A percentile compares a stretch with the other conserved stretches of the same genome.
phyloP scores from a whole-genome alignment of 23 tunicate species.

The Ciona savignyi region DNA sequence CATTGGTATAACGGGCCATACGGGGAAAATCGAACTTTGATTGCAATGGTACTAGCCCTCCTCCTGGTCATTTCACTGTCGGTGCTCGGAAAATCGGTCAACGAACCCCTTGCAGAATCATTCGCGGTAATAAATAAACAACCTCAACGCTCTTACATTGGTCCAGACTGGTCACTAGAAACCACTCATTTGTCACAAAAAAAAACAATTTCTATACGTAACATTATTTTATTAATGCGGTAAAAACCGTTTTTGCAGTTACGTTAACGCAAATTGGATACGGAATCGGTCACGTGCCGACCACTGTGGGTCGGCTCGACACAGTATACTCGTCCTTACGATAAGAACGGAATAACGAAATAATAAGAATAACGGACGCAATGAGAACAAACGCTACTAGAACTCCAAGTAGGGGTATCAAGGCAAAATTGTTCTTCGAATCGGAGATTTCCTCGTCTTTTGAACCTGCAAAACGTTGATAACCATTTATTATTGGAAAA shows the following conservation, averaged over 20 bases:
- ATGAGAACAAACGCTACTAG: neutral
- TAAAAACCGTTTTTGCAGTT: neutral
- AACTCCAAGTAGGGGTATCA: neutral
- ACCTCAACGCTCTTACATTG: too few species aligned
- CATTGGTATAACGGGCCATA: slow-evolving; percentile 4
- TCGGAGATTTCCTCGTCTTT: neutral
- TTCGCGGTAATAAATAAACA: neutral
- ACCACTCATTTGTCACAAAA: neutral
- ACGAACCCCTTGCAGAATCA: neutral
- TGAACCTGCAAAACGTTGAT: too few species aligned
- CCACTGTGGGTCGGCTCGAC: neutral
- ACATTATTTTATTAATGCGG: neutral
- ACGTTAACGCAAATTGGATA: neutral
- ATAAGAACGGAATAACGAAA: neutral
- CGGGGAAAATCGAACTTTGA: neutral
- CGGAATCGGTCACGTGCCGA: neutral
- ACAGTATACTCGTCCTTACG: neutral
- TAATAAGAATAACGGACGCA: neutral
- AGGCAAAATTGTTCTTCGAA: neutral
- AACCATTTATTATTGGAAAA: neutral
- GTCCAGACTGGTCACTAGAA: neutral
- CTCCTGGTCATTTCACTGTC: neutral
- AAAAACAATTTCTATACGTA: neutral
- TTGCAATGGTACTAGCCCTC: neutral
- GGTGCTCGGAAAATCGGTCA: neutral